A percentile compares a stretch with the other conserved stretches of the same genome.
These are phyloP conservation scores for Poeciliopsis retropinna DNA, from an alignment of 2,113 vertebrate genomes.

Conservation along the genomic window DNA sequence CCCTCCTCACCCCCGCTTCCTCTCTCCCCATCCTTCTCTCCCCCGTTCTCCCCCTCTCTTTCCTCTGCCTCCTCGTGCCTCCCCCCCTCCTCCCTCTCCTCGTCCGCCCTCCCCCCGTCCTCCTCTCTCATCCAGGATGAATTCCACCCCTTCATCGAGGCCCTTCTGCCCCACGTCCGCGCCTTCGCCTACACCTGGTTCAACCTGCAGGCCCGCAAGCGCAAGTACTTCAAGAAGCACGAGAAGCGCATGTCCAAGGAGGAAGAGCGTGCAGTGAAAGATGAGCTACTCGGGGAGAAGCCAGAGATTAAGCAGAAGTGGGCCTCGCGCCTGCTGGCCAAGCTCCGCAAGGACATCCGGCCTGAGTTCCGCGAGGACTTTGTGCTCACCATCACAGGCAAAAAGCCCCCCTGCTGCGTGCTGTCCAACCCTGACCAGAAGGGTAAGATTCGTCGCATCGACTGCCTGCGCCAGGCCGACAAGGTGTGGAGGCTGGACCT, in stretches of 20 bases:
- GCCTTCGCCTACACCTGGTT: constrained; percentile 98
- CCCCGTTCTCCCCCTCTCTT: constrained; percentile 68
- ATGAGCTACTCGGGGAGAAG: constrained; percentile 95
- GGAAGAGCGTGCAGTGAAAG: constrained; percentile 96
- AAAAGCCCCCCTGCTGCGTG: constrained; percentile 96
- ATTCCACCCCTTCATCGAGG: constrained; percentile 98
- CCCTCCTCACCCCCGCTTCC: constrained; percentile 71
- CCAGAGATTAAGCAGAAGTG: constrained; percentile 98
- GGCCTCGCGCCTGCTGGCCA: constrained; percentile 97
- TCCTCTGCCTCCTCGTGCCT: constrained; percentile 63
- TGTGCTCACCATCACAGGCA: constrained; percentile 96
- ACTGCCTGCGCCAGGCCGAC: constrained; percentile 97
- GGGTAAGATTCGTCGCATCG: constrained; percentile 98
- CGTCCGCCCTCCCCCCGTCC: constrained; percentile 56
- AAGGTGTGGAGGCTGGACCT: constrained; percentile 99
- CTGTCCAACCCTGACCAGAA: constrained; percentile 99
- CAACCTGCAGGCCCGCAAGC: constrained; percentile 98
- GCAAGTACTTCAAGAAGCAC: constrained; percentile 98
- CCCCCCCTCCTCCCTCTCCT: constrained; percentile 66
- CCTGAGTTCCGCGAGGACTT: constrained; percentile 98
- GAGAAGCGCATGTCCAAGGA: constrained; percentile 98
- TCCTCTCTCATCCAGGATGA: constrained; percentile 88
- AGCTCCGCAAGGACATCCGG: constrained; percentile 98
- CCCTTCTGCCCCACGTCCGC: constrained; percentile 96
- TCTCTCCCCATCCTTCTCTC: constrained; percentile 74